Evolutionary conservation across 2,797 vertebrate genomes (phyloP).

Genomic region (Lithobates sylvaticus): DNA sequence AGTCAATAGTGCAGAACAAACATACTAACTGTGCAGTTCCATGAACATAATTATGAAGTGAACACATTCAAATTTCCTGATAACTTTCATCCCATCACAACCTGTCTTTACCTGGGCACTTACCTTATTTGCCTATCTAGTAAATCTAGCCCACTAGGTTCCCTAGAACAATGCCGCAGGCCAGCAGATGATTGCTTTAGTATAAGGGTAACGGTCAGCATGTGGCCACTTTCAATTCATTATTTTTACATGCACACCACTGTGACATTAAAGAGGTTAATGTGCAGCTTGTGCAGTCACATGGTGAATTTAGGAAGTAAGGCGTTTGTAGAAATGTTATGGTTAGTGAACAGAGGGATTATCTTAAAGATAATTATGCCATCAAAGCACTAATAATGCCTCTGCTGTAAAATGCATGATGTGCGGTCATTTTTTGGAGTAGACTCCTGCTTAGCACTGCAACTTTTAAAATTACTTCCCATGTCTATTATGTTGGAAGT

Average conservation of each 20-base stretch:
- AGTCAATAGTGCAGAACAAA: neutral
- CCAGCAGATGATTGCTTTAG: neutral
- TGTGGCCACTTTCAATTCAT: neutral
- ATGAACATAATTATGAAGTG: neutral
- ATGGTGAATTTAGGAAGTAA: conserved; percentile 29
- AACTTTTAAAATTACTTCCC: conserved; percentile 54
- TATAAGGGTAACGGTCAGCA: neutral
- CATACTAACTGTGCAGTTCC: neutral
- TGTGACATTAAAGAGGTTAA: conserved; percentile 37
- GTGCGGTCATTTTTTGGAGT: conserved; percentile 53
- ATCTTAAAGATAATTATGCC: conserved; percentile 56
- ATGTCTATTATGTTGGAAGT: conserved; percentile 28
- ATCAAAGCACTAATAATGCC: conserved; percentile 53
- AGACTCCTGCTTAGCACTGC: conserved; percentile 47
- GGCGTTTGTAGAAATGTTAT: conserved; percentile 44
- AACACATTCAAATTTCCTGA: too few relatives aligned
- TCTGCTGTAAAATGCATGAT: conserved; percentile 52
- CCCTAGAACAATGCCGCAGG: neutral
- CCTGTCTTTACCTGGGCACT: neutral
- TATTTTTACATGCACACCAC: conserved; percentile 1
- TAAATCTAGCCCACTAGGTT: neutral
- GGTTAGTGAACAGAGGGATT: conserved; percentile 51
- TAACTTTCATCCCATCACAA: too few relatives aligned
- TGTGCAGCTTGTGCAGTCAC: conserved; percentile 37
- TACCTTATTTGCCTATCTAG: neutral